Percentiles rank a stretch among this genome's conserved stretches.
These are phyloP conservation scores for Deroplatys truncata DNA, from an alignment of 2,888 invertebrate species.

Conservation along the genomic window DNA sequence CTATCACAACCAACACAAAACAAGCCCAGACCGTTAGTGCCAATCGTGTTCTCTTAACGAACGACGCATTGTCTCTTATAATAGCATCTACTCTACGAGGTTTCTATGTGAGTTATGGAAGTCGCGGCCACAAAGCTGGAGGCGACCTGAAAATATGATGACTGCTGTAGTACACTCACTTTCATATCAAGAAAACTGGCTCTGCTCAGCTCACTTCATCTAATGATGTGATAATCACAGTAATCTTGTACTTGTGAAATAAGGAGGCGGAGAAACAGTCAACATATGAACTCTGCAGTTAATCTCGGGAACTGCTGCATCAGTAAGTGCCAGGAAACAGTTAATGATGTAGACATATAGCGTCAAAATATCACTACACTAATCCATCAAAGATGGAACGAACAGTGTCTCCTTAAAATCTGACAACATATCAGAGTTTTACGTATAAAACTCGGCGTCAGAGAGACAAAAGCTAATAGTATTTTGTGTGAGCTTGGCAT, in stretches of 20 bases:
- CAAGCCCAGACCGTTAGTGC: neutral
- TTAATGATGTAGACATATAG: too few species aligned
- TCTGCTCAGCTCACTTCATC: neutral
- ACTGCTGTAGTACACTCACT: neutral
- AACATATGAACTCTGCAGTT: neutral
- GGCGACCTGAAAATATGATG: neutral
- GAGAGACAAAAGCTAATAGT: too few species aligned
- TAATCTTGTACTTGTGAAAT: neutral
- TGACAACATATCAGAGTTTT: too few species aligned
- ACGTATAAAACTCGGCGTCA: too few species aligned
- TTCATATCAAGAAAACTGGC: neutral
- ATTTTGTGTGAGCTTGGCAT: too few species aligned
- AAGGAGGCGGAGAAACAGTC: neutral
- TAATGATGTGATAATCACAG: neutral
- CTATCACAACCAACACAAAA: neutral
- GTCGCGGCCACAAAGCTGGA: neutral
- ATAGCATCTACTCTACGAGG: neutral
- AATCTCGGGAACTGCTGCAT: neutral
- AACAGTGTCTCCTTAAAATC: too few species aligned
- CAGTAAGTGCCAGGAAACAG: neutral
- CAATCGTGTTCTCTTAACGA: neutral
- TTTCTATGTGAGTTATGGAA: neutral
- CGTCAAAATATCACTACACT: too few species aligned
- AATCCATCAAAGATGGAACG: too few species aligned
- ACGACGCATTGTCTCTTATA: neutral